Conservation (phyloP, 2,888 invertebrate genomes). For the Drosophila nr. perissopoda region DNA sequence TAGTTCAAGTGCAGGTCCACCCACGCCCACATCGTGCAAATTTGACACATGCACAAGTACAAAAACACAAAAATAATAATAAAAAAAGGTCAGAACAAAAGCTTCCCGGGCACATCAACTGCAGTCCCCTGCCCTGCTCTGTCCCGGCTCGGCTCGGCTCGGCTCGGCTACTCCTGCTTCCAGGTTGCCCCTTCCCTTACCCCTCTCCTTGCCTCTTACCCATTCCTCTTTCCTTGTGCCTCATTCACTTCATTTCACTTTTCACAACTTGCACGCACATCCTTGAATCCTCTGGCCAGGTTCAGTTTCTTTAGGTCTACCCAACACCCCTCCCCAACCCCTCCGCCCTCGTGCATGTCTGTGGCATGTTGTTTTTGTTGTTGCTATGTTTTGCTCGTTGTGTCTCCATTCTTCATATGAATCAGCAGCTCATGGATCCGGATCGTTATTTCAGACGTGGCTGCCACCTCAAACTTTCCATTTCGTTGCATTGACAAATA, state of each 20-base stretch:
- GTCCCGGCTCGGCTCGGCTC: neutral
- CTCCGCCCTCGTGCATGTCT: neutral
- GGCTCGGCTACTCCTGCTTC: neutral
- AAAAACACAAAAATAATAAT: slow-evolving; percentile 24
- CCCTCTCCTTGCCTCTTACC: neutral
- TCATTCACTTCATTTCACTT: slow-evolving; percentile 71
- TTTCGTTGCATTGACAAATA: slow-evolving; percentile 76
- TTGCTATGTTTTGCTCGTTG: slow-evolving; percentile 26
- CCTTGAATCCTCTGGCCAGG: slow-evolving; percentile 30
- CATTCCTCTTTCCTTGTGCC: slow-evolving; percentile 1
- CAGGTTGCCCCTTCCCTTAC: neutral
- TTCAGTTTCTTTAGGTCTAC: slow-evolving; percentile 39
- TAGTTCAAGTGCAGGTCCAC: slow-evolving; percentile 75
- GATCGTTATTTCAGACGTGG: slow-evolving; percentile 47
- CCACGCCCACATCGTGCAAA: slow-evolving; percentile 34
- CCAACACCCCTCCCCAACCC: neutral
- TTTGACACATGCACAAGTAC: slow-evolving; percentile 83
- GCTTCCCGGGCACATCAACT: slow-evolving; percentile 31
- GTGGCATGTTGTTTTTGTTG: neutral
- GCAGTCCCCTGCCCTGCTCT: slow-evolving; percentile 5
- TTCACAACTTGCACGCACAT: slow-evolving; percentile 60
- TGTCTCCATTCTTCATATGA: slow-evolving; percentile 26
- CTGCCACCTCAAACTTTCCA: slow-evolving; percentile 70
- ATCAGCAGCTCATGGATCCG: slow-evolving; percentile 12
- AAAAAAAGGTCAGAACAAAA: slow-evolving; percentile 56